Base-by-base conservation (phyloP, 2,888 invertebrate genomes). In the Stenchaetothrips biformis region DNA sequence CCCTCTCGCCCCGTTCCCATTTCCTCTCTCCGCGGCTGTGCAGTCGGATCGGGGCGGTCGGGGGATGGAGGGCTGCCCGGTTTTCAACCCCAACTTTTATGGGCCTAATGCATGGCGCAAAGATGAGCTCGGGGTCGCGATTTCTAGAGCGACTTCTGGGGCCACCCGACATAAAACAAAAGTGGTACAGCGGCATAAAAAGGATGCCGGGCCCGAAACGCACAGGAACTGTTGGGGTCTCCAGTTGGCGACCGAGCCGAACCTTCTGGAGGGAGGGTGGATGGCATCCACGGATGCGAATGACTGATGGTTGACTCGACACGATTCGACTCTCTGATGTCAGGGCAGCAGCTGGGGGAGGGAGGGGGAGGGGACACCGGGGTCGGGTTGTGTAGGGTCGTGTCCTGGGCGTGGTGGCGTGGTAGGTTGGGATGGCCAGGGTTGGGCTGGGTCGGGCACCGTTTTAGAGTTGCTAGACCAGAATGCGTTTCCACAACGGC, bases 31-130 rank as follows among this genome's bases (percentile, higher is more conserved):
- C 16, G 16, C 13, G 13, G 18, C 11, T 18, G 16, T 53, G 53
- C 53, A 53, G 53, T 4, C 16, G 53, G 53, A 13, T 74, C 25
- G 25, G 67, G 53, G 53, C 13, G 6, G 53, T 13, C 16, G 53
- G 53, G 53, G 67, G 25, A 21, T 74, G 9, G 25, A 74, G 8
- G 67, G 67, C 21, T 74, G 67, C 67, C 21, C 25, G 25, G 8
- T 74, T 74, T 74, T 74, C 67, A 11, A 74, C 67, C 67, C 67
- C 67, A 74, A 74, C 67, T 25, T 74, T 74, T 74, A 74, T 74
- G 67, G 25, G 67, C 67, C 8, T 74, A 9, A 11, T 11, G 67
- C 67, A 25, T 74, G 67, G 25, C 67, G 67, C 67, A 74, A 74
- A 25, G 67, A 53, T 13, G 18, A 53, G 53, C 53, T 53, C 18